These are phyloP conservation scores for Ormyrus rosae DNA, from an alignment of 2,888 invertebrate genomes.

Conservation along the genomic window DNA sequence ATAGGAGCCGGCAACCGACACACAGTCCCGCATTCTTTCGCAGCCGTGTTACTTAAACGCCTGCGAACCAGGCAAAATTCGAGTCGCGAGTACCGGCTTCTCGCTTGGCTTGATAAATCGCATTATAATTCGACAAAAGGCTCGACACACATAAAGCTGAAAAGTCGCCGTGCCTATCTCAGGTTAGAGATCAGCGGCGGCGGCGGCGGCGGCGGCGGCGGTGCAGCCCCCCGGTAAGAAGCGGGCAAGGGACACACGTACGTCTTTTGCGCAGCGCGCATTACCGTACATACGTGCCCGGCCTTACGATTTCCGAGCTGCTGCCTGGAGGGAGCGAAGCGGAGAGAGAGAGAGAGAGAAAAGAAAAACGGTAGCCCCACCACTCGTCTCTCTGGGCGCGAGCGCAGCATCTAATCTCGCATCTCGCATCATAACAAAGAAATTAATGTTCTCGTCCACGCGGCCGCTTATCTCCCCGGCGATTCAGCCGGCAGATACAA, in stretches of 20 bases:
- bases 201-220: no score
- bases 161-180: constrained; percentile 47
- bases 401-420: constrained; percentile 55
- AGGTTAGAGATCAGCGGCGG: constrained; percentile 38
- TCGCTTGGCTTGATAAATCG: constrained; percentile 45
- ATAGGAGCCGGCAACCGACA: no score
- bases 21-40: no score
- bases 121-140: constrained; percentile 54
- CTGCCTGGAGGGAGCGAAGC: constrained; percentile 5
- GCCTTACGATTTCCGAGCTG: neutral
- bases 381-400: constrained; percentile 9
- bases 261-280: neutral
- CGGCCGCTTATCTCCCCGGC: constrained; percentile 50
- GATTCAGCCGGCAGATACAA: constrained; percentile 59
- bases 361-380: constrained; percentile 57
- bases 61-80: no score
- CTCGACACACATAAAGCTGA: constrained; percentile 47
- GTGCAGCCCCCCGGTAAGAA: no score
- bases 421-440: constrained; percentile 61
- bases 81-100: no score
- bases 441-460: constrained; percentile 60
- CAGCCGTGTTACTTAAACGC: no score
- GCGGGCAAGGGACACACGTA: neutral
- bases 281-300: constrained; percentile 23
- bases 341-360: constrained; percentile 45